Percentiles rank a stretch among this genome's conserved stretches.
Evolutionary conservation across 2,888 invertebrate species (phyloP).

Genomic region (Pegoplata infirma): DNA sequence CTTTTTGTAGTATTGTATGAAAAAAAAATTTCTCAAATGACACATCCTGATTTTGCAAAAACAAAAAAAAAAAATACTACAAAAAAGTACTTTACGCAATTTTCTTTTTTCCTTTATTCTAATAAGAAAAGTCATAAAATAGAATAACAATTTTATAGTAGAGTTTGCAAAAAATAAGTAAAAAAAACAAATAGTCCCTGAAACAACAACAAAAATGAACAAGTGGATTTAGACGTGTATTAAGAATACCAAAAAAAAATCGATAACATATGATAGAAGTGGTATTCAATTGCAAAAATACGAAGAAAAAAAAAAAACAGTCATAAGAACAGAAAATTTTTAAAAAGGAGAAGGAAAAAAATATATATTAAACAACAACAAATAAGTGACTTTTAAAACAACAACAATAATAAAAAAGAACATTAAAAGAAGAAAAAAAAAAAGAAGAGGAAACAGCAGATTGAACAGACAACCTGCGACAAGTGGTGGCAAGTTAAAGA

Average conservation of each 20-base stretch:
- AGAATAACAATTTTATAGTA: conserved; percentile 8
- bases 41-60: conserved; percentile 17
- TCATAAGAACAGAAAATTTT: conserved; percentile 13
- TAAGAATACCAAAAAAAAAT: conserved; percentile 68
- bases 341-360: conserved; percentile 22
- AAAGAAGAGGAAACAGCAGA: not conserved
- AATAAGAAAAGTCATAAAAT: conserved; percentile 25
- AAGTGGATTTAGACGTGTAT: conserved; percentile 21
- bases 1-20: not conserved
- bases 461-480: conserved; percentile 35
- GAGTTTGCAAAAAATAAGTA: conserved; percentile 16
- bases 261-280: conserved; percentile 73
- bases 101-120: conserved; percentile 7
- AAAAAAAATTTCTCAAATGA: conserved; percentile 27
- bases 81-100: conserved; percentile 42
- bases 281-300: conserved; percentile 63
- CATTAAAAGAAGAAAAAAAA: not conserved
- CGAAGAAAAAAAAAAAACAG: conserved; percentile 26
- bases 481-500: conserved; percentile 47
- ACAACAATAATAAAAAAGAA: not conserved
- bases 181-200: conserved; percentile 15
- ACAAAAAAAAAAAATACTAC: not conserved
- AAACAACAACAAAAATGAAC: conserved; percentile 38
- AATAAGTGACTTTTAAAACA: conserved; percentile 25
- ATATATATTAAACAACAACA: conserved; percentile 18